Evolutionary conservation across 2,113 vertebrate species (phyloP), one percentile per base, ranked within the genome.

Genomic region (Hipposideros armiger): DNA sequence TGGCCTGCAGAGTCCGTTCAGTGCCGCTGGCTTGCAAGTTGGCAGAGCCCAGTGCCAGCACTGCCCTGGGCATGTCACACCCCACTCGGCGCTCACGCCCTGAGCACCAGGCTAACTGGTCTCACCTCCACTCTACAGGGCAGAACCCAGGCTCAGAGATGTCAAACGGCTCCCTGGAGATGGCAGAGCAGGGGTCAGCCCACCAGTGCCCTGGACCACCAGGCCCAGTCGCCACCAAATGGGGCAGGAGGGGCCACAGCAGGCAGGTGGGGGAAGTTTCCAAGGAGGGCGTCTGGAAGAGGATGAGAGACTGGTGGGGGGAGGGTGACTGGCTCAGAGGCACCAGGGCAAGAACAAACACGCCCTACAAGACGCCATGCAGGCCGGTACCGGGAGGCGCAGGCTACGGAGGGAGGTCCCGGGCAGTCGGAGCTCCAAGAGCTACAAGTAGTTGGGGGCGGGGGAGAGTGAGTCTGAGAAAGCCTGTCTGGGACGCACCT

Each of bases 401-500:
- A 47, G 7, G 74, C 11, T 2, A 2, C 0, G 1, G 24, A 8
- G 52, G 32, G 40, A 45, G 73, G 73, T 4, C 42, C 73, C 0
- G 4, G 32, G 32, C 24, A 42, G 84, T 50, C 47, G 10, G 47
- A 50, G 47, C 11, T 11, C 47, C 13, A 11, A 50, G 24, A 60
- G 40, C 54, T 9, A 13, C 17, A 50, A 40, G 66, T 1, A 54
- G 36, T 4, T 54, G 47, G 47, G 47, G 47, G 47, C 66, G 28
- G n/a, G 17, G 32, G 36, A 0, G 50, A 67, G 66, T 7, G 28
- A 0, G 0, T 45, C 50, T 36, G 54, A 28, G 40, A 13, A 45
- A 15, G 22, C 2, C 45, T 0, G 30, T 15, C 13, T 5, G 50
- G 50, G 50, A 0, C 1, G 19, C 20, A 11, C 1, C 2, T 17